phyloP scores from a whole-genome alignment of 1,140 invertebrate genomes.

The Heliconius nattereri region DNA sequence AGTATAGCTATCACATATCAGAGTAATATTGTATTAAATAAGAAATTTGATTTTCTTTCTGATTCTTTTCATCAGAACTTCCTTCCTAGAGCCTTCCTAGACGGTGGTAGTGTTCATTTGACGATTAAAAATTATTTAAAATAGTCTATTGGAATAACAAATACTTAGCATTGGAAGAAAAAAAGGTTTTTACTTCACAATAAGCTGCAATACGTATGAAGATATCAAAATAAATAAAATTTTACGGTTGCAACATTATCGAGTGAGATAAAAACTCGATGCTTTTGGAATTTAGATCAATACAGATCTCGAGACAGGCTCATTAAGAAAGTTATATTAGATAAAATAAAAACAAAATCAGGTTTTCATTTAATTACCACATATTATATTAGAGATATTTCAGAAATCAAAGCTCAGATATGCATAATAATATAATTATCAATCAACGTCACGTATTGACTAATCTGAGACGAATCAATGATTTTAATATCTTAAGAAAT shows the following conservation, averaged over 20 bases:
- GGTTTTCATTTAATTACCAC: not conserved
- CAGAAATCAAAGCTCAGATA: not conserved
- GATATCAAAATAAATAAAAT: not conserved
- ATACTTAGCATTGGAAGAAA: too few relatives aligned
- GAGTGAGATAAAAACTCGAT: not conserved
- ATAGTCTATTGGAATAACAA: too few relatives aligned
- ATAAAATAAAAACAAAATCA: not conserved
- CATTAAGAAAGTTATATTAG: not conserved
- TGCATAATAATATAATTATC: constrained; percentile 6
- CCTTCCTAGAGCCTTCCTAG: too few relatives aligned
- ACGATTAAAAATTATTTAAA: too few relatives aligned
- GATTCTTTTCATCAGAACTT: too few relatives aligned
- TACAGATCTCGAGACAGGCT: not conserved
- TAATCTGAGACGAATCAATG: constrained; percentile 10
- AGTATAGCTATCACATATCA: too few relatives aligned
- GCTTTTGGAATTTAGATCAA: constrained; percentile 3
- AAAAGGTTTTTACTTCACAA: not conserved
- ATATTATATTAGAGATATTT: not conserved
- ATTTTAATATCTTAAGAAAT: not conserved
- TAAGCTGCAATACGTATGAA: not conserved
- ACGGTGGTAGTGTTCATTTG: too few relatives aligned
- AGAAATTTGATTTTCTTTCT: too few relatives aligned
- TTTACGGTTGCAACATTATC: not conserved
- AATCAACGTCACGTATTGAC: constrained; percentile 18
- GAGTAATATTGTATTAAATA: too few relatives aligned